These are phyloP conservation scores for Stichodactyla mertensii DNA, from an alignment of 64 coral and sea anemone species.

Conservation along the genomic window DNA sequence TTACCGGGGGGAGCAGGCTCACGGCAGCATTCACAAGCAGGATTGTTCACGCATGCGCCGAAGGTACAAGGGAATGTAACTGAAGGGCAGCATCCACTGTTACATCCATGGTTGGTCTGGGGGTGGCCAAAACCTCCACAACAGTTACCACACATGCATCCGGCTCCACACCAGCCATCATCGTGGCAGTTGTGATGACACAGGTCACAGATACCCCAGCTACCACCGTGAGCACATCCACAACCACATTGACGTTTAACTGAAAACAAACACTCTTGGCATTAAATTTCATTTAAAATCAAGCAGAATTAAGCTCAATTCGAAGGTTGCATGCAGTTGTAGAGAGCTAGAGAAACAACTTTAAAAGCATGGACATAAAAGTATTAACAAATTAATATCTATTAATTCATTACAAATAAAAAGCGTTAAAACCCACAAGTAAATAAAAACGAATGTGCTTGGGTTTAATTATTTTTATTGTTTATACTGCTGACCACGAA, in stretches of 20 bases:
- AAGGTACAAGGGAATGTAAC: conserved; percentile 56
- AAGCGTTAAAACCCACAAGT: background rate
- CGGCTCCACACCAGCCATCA: conserved; percentile 52
- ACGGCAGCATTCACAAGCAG: conserved; percentile 53
- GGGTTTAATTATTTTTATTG: background rate
- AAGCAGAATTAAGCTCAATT: background rate
- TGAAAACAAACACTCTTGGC: background rate
- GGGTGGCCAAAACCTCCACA: conserved; percentile 51
- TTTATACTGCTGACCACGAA: background rate
- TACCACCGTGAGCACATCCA: conserved; percentile 30
- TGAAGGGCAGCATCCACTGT: conserved; percentile 40
- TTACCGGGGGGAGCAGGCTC: conserved; percentile 50
- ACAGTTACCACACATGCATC: conserved; percentile 53
- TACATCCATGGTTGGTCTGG: conserved; percentile 31
- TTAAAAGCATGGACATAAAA: too few species aligned
- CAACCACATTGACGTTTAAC: conserved; percentile 20
- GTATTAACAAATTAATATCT: background rate
- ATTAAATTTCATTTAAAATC: too few species aligned
- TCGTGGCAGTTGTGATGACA: conserved; percentile 31
- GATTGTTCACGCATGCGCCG: conserved; percentile 60
- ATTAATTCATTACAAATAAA: background rate
- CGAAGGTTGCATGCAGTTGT: background rate
- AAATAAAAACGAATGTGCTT: background rate
- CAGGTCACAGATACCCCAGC: conserved; percentile 23
- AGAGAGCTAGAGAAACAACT: background rate